phyloP scores from a whole-genome alignment of 2,113 vertebrate species.

The Sturnira hondurensis region DNA sequence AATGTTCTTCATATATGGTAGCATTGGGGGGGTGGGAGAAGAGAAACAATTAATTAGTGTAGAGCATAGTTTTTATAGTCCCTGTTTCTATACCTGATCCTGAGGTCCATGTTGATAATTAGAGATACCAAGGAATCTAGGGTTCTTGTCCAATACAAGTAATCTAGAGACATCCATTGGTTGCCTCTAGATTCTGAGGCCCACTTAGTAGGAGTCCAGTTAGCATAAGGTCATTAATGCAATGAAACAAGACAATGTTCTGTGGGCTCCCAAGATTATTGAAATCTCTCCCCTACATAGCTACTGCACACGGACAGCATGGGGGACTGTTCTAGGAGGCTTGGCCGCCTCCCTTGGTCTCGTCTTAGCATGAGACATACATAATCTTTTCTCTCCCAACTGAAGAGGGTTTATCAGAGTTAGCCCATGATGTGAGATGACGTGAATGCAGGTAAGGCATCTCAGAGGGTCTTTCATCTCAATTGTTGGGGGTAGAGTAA shows the following conservation, averaged over 20 bases:
- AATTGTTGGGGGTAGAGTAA: background rate
- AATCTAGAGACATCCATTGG: too few species aligned
- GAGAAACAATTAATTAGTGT: background rate
- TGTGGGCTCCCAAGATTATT: background rate
- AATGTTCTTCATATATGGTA: background rate
- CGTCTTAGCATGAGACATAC: background rate
- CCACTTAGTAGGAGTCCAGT: too few species aligned
- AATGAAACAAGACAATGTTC: background rate
- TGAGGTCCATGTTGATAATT: background rate
- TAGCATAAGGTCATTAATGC: too few species aligned
- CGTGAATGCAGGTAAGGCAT: background rate
- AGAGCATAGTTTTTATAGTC: background rate
- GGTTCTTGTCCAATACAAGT: too few species aligned
- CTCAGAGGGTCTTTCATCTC: conserved; percentile 17
- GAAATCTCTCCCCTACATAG: background rate
- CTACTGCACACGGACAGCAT: background rate
- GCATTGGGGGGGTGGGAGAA: background rate
- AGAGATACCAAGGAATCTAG: background rate
- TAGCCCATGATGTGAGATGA: background rate
- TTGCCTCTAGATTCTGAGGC: background rate
- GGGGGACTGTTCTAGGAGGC: background rate
- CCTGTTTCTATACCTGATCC: background rate
- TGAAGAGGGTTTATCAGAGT: background rate
- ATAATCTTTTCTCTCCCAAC: background rate
- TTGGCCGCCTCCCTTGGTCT: background rate